Percentiles rank a stretch among this genome's conserved stretches.
Evolutionary conservation across 2,113 vertebrate genomes (phyloP).

Genomic region (Ptilonorhynchus violaceus): DNA sequence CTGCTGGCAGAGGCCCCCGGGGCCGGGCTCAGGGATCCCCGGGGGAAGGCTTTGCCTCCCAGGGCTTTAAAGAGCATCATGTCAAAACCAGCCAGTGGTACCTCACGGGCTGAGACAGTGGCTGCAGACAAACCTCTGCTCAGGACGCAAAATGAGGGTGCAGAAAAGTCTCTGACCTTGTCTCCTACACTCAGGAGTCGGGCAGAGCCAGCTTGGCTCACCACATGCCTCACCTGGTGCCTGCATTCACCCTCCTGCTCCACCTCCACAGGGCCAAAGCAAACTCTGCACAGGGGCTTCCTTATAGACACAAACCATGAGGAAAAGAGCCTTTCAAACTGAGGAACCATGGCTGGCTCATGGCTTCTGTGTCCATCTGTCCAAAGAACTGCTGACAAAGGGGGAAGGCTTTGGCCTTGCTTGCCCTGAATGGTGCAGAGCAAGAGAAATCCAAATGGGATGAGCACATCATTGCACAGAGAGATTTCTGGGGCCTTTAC

Average conservation of each 20-base stretch:
- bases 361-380: not conserved
- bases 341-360: not conserved
- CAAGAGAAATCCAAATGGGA: not conserved
- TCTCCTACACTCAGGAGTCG: fast-evolving
- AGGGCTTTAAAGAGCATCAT: not conserved
- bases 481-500: not conserved
- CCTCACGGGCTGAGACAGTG: not conserved
- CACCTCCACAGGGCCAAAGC: not conserved
- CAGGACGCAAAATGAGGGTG: not conserved
- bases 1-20: not conserved
- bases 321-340: not conserved
- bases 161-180: not conserved
- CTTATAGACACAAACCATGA: not conserved
- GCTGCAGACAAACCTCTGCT: not conserved
- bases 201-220: not conserved
- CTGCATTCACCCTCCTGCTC: not conserved
- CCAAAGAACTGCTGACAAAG: not conserved
- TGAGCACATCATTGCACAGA: fast-evolving
- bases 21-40: not conserved
- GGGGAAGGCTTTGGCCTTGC: not conserved
- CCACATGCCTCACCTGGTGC: not conserved
- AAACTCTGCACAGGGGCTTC: not conserved
- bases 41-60: not conserved
- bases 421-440: not conserved
- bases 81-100: not conserved